phyloP scores from a whole-genome alignment of 2,113 vertebrate genomes.

The Pelodiscus sinensis region DNA sequence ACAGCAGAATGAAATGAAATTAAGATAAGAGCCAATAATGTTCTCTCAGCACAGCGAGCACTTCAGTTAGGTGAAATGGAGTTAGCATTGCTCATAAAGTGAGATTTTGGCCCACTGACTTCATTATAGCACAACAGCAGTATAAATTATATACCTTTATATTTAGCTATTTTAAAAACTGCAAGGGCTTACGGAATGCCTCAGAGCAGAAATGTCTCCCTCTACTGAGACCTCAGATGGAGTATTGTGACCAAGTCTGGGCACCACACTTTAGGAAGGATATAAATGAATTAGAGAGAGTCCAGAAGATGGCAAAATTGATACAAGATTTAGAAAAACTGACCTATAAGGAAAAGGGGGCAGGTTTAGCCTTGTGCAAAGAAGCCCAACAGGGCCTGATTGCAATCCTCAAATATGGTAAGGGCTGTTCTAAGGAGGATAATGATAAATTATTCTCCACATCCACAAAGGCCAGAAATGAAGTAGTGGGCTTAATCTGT shows the following conservation, averaged over 20 bases:
- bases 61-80: neutral
- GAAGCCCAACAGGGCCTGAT: no score
- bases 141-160: neutral
- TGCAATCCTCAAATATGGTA: no score
- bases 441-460: neutral
- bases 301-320: no score
- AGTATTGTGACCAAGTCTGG: no score
- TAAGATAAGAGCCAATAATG: slow-evolving; percentile 21
- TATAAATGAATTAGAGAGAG: no score
- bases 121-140: neutral
- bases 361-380: no score
- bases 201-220: slow-evolving; percentile 10
- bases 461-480: neutral
- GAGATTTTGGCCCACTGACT: neutral
- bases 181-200: slow-evolving; percentile 26
- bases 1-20: slow-evolving; percentile 42
- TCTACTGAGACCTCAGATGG: no score
- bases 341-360: no score
- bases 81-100: neutral
- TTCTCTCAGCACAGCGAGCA: neutral
- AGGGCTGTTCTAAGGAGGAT: no score
- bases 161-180: neutral
- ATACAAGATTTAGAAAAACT: no score
- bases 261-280: no score
- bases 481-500: neutral